phyloP scores from a whole-genome alignment of 2,888 invertebrate species.

The Chrysodeixis includens region DNA sequence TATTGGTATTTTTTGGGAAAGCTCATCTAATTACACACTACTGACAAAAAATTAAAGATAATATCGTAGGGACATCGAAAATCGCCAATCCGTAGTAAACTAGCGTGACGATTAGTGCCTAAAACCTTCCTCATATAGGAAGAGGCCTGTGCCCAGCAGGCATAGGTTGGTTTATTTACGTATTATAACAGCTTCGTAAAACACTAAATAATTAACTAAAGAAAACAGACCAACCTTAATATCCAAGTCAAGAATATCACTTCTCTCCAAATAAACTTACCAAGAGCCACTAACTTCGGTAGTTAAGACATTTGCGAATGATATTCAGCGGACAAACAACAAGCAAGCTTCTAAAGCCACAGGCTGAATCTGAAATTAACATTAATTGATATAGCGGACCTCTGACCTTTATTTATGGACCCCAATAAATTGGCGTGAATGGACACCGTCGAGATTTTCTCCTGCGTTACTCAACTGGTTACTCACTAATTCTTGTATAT shows the following conservation, averaged over 20 bases:
- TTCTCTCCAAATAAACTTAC: background rate
- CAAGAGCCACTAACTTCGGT: background rate
- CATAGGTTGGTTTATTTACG: too few species aligned
- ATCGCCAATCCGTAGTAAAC: too few species aligned
- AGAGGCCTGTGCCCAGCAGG: too few species aligned
- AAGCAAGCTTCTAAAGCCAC: slow-evolving; percentile 30
- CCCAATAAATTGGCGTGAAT: slow-evolving; percentile 62
- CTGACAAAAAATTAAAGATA: too few species aligned
- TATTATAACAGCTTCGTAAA: too few species aligned
- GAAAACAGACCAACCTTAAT: background rate
- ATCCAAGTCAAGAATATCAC: background rate
- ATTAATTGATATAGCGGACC: slow-evolving; percentile 67
- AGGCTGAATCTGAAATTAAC: slow-evolving; percentile 55
- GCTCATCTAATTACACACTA: too few species aligned
- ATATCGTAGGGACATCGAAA: too few species aligned
- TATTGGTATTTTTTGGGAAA: too few species aligned
- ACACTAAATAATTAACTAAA: too few species aligned
- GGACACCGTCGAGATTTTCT: slow-evolving; percentile 66
- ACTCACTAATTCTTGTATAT: slow-evolving; percentile 51
- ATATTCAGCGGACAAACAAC: slow-evolving; percentile 25
- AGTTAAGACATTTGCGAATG: background rate
- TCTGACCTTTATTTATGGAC: slow-evolving; percentile 60
- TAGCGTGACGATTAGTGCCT: too few species aligned
- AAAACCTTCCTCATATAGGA: too few species aligned
- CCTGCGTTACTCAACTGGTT: slow-evolving; percentile 64